phyloP scores from a whole-genome alignment of 2,797 vertebrate genomes.

The Anguilla marmorata region DNA sequence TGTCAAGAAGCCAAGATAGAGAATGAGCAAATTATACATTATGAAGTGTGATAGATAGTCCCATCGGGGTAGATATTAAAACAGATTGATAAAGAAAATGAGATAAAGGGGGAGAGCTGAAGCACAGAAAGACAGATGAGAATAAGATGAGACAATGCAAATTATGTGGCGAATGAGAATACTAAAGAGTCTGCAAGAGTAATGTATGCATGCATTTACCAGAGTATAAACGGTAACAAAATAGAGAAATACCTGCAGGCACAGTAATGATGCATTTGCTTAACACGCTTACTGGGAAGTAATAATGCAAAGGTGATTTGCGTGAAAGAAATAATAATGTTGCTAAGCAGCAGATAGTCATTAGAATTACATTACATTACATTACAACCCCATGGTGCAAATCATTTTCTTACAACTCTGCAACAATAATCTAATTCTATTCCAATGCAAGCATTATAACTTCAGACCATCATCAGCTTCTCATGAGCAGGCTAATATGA shows the following conservation, averaged over 20 bases:
- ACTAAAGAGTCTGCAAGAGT: not conserved
- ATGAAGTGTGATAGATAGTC: constrained; percentile 35
- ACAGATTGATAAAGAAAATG: constrained; percentile 13
- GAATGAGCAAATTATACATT: constrained; percentile 39
- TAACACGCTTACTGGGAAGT: not conserved
- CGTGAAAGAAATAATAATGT: not conserved
- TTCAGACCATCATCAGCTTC: not conserved
- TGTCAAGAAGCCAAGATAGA: constrained; percentile 33
- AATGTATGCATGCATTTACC: not conserved
- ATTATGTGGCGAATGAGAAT: not conserved
- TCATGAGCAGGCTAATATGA: not conserved
- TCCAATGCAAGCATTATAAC: not conserved
- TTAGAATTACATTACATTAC: not conserved
- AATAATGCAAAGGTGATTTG: not conserved
- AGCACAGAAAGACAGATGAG: constrained; percentile 8
- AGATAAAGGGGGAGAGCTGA: not conserved
- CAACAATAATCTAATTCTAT: not conserved
- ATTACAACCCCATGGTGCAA: not conserved
- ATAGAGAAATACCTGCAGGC: not conserved
- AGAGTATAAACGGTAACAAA: not conserved
- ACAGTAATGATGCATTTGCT: not conserved
- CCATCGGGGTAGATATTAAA: constrained; percentile 43
- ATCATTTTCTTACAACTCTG: not conserved
- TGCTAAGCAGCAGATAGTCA: not conserved
- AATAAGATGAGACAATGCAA: constrained; percentile 10